Evolutionary conservation across 2,113 vertebrate genomes (phyloP), one percentile per base, ranked within the genome.

Genomic region (human (Homo sapiens)): DNA sequence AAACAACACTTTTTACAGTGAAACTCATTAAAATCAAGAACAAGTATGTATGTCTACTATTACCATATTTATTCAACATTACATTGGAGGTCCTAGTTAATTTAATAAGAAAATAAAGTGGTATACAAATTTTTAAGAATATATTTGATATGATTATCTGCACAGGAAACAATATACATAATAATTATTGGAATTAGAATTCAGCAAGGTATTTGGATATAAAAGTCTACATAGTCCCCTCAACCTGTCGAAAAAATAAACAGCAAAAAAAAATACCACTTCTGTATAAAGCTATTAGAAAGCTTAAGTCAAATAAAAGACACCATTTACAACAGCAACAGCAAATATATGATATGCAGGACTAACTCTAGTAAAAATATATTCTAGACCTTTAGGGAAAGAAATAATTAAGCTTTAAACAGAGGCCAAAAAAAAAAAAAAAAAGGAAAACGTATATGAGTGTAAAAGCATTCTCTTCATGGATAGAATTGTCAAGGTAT

Each of bases 1-100:
- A 89, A 81, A 92, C 8, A 82, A n/a, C 30, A 27, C n/a, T 85
- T 87, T 92, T 23, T 89, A 90, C 23, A 70, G 43, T 68, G 78
- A 92, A 92, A 94, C 48, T 55, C 23, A n/a, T 87, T 92, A 93
- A 92, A 94, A 43, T 81, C 59, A 92, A 86, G 66, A 95, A 79
- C 4, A 76, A 90, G 43, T 48, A 80, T 66, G 18, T 68, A 88
- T n/a, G 3, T 30, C 43, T 22, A 90, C 55, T 43, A 38, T 50
- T 52, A 93, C 59, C 40, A 38, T 9, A 30, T 72, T 48, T 68
- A 90, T 52, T 93, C 55, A 61, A 82, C 23, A 66, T 30, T 86
- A 43, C 7, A 38, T 3, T 66, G 32, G 22, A 79, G 4, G 9
- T 81, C 17, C 18, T 90, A 87, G 18, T 40, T 73, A 89, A 92